Evolutionary conservation across 2,888 invertebrate genomes (phyloP), one percentile per base, ranked within the genome.

Genomic region (Drosophila falleni): DNA sequence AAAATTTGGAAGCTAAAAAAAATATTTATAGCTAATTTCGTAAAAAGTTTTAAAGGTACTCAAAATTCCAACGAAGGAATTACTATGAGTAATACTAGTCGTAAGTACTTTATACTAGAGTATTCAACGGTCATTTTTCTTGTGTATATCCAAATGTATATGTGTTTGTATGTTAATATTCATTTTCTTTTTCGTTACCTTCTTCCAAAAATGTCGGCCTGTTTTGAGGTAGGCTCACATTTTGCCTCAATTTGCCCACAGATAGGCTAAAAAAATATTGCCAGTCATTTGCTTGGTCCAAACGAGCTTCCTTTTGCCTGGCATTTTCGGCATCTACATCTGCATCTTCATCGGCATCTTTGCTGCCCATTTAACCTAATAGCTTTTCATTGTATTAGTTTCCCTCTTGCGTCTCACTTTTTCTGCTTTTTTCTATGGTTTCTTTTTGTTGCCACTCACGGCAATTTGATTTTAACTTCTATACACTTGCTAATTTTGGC

Each of bases 341-440:
- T 47, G 39, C 51, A 42, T 69, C 54, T 58, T 51, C 58, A 15
- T 42, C 33, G 39, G 51, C 60, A 56, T 53, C 41, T 37, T 26
- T 42, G 64, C 64, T 68, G 59, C 49, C 69, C 72, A 80, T 80
- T 80, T 70, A 72, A 65, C 70, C 74, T 83, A 83, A 80, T 70
- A 77, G 83, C 80, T 76, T 82, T 80, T 70, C 77, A 82, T 80
- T 82, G 77, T 80, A 82, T 61, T 69, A 47, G 66, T 66, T 63
- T 49, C 50, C 59, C 70, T 54, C 49, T 49, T 16, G 19, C 59
- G 51, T 49, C 63, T 63, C 42, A 42, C 33, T 46, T 33, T 44
- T 29, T n/a, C 55, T 23, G 10, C 19, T 33, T 35, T 59, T 59
- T 50, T 41, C 39, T 13, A 42, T 8, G 16, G 26, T 5, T 50